Evolutionary conservation across 30 jellyfish, hydroid and myxozoan genomes (phyloP), one percentile per base, ranked within the genome.

Genomic region (Nemopilema nomurai): DNA sequence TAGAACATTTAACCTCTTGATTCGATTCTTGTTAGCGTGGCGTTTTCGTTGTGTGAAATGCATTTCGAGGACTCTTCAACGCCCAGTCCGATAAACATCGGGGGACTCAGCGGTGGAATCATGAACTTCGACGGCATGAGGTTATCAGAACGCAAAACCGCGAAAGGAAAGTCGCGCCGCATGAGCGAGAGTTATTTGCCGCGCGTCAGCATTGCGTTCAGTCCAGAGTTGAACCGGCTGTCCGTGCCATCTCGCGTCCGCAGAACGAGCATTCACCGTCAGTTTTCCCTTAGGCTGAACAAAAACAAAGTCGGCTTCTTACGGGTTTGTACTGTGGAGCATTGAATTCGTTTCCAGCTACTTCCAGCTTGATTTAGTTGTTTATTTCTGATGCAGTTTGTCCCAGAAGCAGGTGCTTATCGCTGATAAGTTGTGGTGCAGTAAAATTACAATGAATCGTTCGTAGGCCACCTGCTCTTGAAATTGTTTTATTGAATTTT

Each of bases 211-310:
- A 63, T 66, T 51, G 53, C 63, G 50, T 3, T 66, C 25, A 79
- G 52, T 41, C 82, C 72, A 18, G 89, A 41, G 1, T 28, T 50
- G 0, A 49, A 32, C 62, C 80, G 76, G 19, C 63, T 33, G 8
- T 23, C 71, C 21, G 31, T 84, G 33, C 87, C 69, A 30, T 73
- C 93, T 18, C 73, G 82, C 77, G 0, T 75, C 18, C 65, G 93
- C 28, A 69, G 93, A 49, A 64, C 32, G 26, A 76, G 93, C 17
- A 31, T 84, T 16, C 87, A 84, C 30, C 87, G 93, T 51, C 93
- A 84, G 82, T 79, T 84, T 30, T 84, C 93, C 26, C 29, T 84
- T 23, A 70, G 86, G 63, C 79, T 84, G 50, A 84, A 68, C 71
- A 82, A 87, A 23, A 84, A 84, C 69, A 84, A 77, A 77, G 41